Percentiles rank a stretch among this genome's conserved stretches.
phyloP scores from a whole-genome alignment of 2,888 invertebrate genomes.

The Tortricodes alternella region DNA sequence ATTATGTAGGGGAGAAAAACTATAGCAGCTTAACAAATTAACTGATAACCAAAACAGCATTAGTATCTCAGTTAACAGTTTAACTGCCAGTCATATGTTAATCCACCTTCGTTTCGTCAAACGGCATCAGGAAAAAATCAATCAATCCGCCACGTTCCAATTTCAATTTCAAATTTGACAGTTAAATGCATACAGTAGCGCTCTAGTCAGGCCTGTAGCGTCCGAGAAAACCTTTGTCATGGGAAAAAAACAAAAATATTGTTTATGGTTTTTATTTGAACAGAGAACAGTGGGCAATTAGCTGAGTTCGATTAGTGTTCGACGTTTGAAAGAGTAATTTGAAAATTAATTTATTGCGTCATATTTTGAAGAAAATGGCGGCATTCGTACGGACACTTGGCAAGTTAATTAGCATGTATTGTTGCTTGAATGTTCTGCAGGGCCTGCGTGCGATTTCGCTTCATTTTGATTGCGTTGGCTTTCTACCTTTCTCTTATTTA shows the following conservation, averaged over 20 bases:
- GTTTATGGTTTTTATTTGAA: slow-evolving; percentile 47
- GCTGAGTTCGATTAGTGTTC: slow-evolving; percentile 59
- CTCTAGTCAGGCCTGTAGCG: slow-evolving; percentile 34
- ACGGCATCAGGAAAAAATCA: slow-evolving; percentile 44
- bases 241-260: slow-evolving; percentile 39
- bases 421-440: slow-evolving; percentile 46
- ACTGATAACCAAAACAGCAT: neutral
- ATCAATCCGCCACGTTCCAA: slow-evolving; percentile 50
- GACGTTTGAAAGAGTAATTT: slow-evolving; percentile 75
- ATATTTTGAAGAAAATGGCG: slow-evolving; percentile 65
- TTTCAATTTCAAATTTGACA: slow-evolving; percentile 69
- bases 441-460: slow-evolving; percentile 45
- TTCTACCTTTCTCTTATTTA: neutral
- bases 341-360: slow-evolving; percentile 64
- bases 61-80: slow-evolving; percentile 9
- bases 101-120: slow-evolving; percentile 55
- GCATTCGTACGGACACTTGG: slow-evolving; percentile 41
- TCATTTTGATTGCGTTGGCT: slow-evolving; percentile 28
- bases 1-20: too few relatives aligned
- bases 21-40: too few relatives aligned
- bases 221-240: slow-evolving; percentile 31
- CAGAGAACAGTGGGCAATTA: slow-evolving; percentile 49
- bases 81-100: slow-evolving; percentile 45
- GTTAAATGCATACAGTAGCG: slow-evolving; percentile 49
- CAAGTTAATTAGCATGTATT: slow-evolving; percentile 63